Evolutionary conservation across 2,797 vertebrate species (phyloP).

Genomic region (Gastrophryne carolinensis): DNA sequence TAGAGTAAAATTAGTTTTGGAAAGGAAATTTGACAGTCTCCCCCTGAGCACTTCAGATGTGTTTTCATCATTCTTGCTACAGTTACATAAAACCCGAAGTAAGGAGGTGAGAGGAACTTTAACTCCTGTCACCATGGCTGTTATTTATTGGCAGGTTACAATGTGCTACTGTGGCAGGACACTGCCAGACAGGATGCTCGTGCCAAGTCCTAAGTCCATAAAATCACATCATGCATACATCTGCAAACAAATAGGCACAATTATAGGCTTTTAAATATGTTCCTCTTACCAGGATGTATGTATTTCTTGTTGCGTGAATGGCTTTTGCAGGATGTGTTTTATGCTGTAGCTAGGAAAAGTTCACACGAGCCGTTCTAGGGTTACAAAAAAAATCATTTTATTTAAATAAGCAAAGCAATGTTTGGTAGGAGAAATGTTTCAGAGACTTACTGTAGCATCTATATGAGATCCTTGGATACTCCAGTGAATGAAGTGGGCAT

Average conservation of each 20-base stretch:
- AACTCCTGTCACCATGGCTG: constrained; percentile 37
- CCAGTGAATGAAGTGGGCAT: no score
- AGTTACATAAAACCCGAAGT: constrained; percentile 15
- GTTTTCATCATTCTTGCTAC: constrained; percentile 24
- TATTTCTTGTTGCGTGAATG: neutral
- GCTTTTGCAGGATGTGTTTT: constrained; percentile 11
- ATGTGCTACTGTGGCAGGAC: constrained; percentile 41
- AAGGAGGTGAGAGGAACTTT: constrained; percentile 44
- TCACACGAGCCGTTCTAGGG: neutral
- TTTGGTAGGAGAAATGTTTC: neutral
- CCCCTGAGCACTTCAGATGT: constrained; percentile 1
- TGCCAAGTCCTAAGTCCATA: constrained; percentile 32
- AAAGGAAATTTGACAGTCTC: constrained; percentile 3
- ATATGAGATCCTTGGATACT: no score
- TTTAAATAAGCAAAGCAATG: neutral
- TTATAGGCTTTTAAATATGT: neutral
- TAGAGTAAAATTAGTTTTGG: neutral
- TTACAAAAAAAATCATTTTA: neutral
- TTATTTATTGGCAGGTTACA: constrained; percentile 42
- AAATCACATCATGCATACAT: constrained; percentile 33
- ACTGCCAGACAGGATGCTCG: constrained; percentile 24
- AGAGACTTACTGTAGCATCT: neutral
- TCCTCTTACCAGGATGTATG: constrained; percentile 8
- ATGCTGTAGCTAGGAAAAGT: neutral
- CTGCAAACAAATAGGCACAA: constrained; percentile 20